Conservation (phyloP, 2,888 invertebrate genomes). For the Auanema sp. region DNA sequence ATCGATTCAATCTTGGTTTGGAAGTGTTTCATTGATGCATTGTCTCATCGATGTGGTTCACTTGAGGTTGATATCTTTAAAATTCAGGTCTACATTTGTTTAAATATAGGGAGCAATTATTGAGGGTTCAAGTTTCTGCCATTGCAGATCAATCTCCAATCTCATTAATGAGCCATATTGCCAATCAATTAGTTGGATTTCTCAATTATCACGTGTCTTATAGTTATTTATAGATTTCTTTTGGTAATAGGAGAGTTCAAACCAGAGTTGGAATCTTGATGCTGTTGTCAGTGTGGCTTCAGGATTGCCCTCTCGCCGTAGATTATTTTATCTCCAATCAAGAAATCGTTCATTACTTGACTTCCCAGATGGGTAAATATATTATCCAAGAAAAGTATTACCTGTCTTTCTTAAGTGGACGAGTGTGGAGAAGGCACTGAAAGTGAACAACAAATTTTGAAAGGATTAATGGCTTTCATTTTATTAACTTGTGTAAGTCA, state of each 20-base stretch:
- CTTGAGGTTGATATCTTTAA: constrained; percentile 31
- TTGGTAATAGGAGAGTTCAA: constrained; percentile 68
- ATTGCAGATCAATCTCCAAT: constrained; percentile 76
- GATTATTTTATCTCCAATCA: constrained; percentile 74
- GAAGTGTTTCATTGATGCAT: constrained; percentile 86
- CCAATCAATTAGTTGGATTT: constrained; percentile 30
- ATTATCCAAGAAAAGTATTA: constrained; percentile 49
- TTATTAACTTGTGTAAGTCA: constrained; percentile 78
- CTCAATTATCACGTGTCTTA: neutral
- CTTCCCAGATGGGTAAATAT: constrained; percentile 51
- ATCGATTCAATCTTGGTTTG: constrained; percentile 77
- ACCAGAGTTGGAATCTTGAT: constrained; percentile 86
- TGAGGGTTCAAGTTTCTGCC: constrained; percentile 86
- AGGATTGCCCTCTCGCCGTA: constrained; percentile 81
- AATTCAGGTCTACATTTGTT: neutral
- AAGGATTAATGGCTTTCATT: constrained; percentile 86
- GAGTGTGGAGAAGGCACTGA: constrained; percentile 80
- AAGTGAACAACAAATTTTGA: constrained; percentile 79
- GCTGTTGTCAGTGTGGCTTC: constrained; percentile 85
- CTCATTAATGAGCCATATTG: constrained; percentile 85
- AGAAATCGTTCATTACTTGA: constrained; percentile 53
- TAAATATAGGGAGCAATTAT: constrained; percentile 78
- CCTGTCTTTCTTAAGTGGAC: constrained; percentile 59
- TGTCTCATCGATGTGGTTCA: constrained; percentile 76
- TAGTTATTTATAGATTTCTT: constrained; percentile 20